Conservation (phyloP, 1,140 invertebrate species). For the Sminthurides bifidus region DNA sequence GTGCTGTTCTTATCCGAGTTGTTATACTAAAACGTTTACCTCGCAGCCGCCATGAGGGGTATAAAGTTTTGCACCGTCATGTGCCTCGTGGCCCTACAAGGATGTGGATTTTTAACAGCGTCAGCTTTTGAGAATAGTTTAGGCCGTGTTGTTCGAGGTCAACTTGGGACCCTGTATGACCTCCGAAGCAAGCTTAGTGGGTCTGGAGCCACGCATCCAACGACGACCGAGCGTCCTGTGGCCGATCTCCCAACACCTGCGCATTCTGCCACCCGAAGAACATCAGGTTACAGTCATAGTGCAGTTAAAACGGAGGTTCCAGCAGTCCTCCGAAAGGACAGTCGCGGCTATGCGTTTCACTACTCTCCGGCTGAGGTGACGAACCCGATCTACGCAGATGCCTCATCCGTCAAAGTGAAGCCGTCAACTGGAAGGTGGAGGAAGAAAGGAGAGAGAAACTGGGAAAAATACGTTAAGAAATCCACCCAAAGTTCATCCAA, state of each 20-base stretch:
- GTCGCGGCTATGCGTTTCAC: constrained; percentile 28
- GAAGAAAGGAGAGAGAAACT: constrained; percentile 19
- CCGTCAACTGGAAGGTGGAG: constrained; percentile 1
- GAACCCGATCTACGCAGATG: constrained; percentile 10
- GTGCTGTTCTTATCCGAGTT: too few relatives aligned
- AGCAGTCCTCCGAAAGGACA: constrained; percentile 9
- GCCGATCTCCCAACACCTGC: neutral
- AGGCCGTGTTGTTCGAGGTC: constrained; percentile 15
- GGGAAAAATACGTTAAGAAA: constrained; percentile 20
- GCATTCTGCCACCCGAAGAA: too few relatives aligned
- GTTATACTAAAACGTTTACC: too few relatives aligned
- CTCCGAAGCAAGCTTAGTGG: constrained; percentile 21
- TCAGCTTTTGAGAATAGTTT: too few relatives aligned
- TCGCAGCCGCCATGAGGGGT: too few relatives aligned
- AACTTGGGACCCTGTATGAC: constrained; percentile 23
- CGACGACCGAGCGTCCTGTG: neutral
- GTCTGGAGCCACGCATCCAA: neutral
- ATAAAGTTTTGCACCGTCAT: too few relatives aligned
- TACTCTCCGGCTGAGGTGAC: constrained; percentile 19
- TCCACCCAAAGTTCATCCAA: constrained; percentile 10
- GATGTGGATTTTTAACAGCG: too few relatives aligned
- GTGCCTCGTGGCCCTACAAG: too few relatives aligned
- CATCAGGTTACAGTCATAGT: too few relatives aligned
- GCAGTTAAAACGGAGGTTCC: too few relatives aligned
- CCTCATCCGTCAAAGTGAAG: neutral